These are phyloP conservation scores for Cyrtorhinus lividipennis DNA, from an alignment of 1,140 invertebrate genomes.

Conservation along the genomic window DNA sequence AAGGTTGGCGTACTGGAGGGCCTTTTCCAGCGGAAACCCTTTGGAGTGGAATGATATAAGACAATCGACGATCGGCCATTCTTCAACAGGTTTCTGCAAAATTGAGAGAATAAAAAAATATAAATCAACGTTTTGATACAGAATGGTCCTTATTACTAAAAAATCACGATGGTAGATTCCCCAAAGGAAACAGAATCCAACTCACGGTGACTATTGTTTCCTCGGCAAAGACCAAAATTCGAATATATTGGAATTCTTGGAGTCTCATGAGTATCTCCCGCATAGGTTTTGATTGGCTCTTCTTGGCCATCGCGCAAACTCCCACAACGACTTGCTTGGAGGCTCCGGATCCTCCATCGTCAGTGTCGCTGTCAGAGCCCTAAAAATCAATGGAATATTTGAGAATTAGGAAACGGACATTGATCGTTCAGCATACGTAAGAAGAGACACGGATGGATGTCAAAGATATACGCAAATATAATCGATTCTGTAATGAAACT, in stretches of 20 bases:
- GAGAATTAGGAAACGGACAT: too few relatives aligned
- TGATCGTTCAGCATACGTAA: too few relatives aligned
- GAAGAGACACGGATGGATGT: constrained; percentile 7
- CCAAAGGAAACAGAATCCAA: too few relatives aligned
- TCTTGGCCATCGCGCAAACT: constrained; percentile 97
- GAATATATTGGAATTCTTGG: constrained; percentile 92
- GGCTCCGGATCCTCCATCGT: constrained; percentile 33
- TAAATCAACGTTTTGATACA: constrained; percentile 4
- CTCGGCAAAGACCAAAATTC: constrained; percentile 84
- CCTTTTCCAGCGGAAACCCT: constrained; percentile 92
- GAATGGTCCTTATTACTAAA: background rate
- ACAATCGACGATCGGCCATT: constrained; percentile 96
- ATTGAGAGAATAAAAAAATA: constrained; percentile 22
- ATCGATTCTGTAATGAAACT: background rate
- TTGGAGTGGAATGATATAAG: constrained; percentile 98
- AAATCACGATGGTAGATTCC: background rate
- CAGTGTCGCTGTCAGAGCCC: constrained; percentile 29
- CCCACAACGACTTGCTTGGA: constrained; percentile 80
- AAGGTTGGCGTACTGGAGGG: constrained; percentile 89
- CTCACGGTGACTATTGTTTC: constrained; percentile 59
- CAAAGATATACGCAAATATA: background rate
- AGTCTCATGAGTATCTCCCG: constrained; percentile 89
- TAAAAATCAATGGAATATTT: constrained; percentile 28
- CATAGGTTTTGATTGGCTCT: constrained; percentile 97
- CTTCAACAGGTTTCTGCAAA: constrained; percentile 78